Evolutionary conservation across 1,140 invertebrate species (phyloP).

Genomic region (Hylyphantes graminicola): DNA sequence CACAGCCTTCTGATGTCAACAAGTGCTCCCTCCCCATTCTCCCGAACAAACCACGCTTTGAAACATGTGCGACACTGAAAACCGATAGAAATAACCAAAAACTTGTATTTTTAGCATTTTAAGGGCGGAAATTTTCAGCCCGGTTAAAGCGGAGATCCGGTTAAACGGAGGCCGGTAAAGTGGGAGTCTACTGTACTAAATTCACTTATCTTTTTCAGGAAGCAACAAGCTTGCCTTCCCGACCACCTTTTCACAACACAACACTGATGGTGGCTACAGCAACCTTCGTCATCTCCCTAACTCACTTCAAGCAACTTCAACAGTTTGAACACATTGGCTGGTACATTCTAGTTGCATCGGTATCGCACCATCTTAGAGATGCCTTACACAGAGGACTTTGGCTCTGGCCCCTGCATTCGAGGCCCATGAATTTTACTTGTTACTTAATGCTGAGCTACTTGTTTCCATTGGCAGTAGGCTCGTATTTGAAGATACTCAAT

Average conservation of each 20-base stretch:
- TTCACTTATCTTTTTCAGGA: slow-evolving; percentile 61
- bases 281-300: slow-evolving; percentile 45
- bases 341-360: slow-evolving; percentile 63
- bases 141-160: no score
- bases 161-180: no score
- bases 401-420: slow-evolving; percentile 65
- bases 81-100: no score
- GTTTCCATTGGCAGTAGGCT: slow-evolving; percentile 28
- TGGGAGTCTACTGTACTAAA: no score
- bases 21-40: no score
- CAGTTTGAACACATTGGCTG: slow-evolving; percentile 50
- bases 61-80: no score
- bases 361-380: slow-evolving; percentile 66
- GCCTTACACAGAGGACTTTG: slow-evolving; percentile 64
- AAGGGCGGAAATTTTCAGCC: no score
- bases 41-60: no score
- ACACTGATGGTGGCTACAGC: slow-evolving; percentile 60
- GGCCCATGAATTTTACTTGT: slow-evolving; percentile 60
- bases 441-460: slow-evolving; percentile 58
- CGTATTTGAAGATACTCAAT: not conserved
- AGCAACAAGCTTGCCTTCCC: slow-evolving; percentile 61
- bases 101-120: no score
- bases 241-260: slow-evolving; percentile 66
- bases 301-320: not conserved
- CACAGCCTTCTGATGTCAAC: no score